Percentiles rank a stretch among this genome's conserved stretches.
These are phyloP conservation scores for Rapana venosa DNA, from an alignment of 2,888 invertebrate species.

Conservation along the genomic window DNA sequence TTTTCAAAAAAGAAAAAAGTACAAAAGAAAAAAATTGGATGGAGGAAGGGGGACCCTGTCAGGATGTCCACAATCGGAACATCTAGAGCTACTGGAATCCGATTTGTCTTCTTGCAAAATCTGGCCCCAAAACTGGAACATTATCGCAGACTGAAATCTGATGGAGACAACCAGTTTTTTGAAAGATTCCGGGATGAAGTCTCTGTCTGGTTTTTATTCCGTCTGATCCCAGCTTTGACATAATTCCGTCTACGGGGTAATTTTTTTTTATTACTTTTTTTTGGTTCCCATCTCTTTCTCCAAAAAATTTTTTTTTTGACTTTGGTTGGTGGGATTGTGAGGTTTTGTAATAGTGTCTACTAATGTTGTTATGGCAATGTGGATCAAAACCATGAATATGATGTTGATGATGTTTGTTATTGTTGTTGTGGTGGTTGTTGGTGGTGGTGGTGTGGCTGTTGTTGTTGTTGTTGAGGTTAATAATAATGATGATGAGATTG, in stretches of 20 bases:
- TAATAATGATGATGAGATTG: no score
- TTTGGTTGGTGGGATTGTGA: no score
- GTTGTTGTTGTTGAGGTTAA: no score
- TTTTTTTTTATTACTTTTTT: neutral
- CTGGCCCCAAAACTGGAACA: neutral
- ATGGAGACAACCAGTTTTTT: neutral
- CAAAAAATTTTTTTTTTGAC: no score
- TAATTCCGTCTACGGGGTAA: neutral
- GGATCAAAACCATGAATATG: no score
- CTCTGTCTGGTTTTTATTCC: neutral
- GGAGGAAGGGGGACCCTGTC: neutral
- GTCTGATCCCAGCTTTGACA: constrained; percentile 22
- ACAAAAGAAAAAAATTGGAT: neutral
- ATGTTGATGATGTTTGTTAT: no score
- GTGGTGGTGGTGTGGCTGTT: no score
- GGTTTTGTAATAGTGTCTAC: no score
- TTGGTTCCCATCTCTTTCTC: no score
- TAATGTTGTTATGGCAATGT: no score
- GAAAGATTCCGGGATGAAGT: neutral
- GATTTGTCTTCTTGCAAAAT: neutral
- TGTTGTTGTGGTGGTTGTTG: no score
- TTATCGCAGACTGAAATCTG: neutral
- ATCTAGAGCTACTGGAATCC: neutral
- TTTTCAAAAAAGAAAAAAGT: neutral
- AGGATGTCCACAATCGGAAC: neutral